These are phyloP conservation scores for Gopherus flavomarginatus DNA, from an alignment of 2,113 vertebrate genomes.

Conservation along the genomic window DNA sequence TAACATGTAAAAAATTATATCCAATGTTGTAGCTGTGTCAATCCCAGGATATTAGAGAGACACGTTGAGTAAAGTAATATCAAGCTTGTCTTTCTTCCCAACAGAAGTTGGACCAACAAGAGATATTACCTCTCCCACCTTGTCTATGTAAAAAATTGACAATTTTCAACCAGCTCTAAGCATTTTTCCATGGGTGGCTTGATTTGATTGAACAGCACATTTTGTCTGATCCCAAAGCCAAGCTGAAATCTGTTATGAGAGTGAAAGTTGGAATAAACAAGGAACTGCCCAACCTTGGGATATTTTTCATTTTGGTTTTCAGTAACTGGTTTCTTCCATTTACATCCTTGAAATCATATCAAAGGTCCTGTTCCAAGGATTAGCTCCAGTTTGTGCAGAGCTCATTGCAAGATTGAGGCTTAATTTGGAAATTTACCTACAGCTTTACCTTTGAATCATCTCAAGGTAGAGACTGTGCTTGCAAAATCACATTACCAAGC, in stretches of 20 bases:
- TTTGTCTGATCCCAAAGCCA: rapidly evolving
- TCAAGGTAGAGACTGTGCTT: not conserved
- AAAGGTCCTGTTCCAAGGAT: not conserved
- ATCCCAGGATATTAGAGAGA: not conserved
- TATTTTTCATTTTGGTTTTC: not conserved
- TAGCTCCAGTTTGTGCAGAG: not conserved
- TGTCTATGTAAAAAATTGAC: not conserved
- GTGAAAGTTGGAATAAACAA: not conserved
- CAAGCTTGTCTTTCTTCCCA: not conserved
- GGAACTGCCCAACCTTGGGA: not conserved
- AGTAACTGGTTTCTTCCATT: not conserved
- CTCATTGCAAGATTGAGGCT: not conserved
- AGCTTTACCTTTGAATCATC: not conserved
- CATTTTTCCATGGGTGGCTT: rapidly evolving
- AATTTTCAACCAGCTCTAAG: not conserved
- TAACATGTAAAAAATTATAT: not conserved
- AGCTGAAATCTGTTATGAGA: not conserved
- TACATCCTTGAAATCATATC: not conserved
- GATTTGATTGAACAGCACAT: not conserved
- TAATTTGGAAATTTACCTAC: not conserved
- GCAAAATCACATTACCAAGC: not conserved
- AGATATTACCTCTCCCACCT: not conserved
- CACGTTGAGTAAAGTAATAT: not conserved
- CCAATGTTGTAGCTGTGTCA: not conserved
- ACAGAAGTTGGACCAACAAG: not conserved